phyloP scores from a whole-genome alignment of 1,140 invertebrate genomes.

The Sminthurides bifidus region DNA sequence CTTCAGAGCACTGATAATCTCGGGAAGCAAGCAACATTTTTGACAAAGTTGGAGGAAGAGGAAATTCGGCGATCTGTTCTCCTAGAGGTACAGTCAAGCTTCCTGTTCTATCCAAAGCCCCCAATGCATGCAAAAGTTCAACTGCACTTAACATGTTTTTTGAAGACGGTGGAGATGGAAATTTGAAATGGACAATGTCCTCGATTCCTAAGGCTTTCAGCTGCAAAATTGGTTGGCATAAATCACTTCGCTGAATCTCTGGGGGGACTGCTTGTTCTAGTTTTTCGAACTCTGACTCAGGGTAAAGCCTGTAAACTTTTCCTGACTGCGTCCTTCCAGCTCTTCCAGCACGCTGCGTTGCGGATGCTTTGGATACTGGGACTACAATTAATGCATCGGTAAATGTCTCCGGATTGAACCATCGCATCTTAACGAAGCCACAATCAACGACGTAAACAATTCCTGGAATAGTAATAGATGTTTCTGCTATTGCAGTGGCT shows the following conservation, averaged over 20 bases:
- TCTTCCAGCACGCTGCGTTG: slow-evolving; percentile 79
- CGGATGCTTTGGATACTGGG: slow-evolving; percentile 77
- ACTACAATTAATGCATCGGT: slow-evolving; percentile 75
- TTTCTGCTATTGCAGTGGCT: slow-evolving; percentile 96
- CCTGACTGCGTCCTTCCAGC: slow-evolving; percentile 75
- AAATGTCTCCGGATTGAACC: slow-evolving; percentile 70
- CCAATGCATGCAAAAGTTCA: slow-evolving; percentile 78
- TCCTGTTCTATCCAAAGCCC: slow-evolving; percentile 67
- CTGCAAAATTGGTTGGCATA: slow-evolving; percentile 75
- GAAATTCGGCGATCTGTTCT: slow-evolving; percentile 81
- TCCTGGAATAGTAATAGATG: slow-evolving; percentile 81
- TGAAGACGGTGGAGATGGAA: slow-evolving; percentile 77
- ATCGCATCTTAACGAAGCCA: slow-evolving; percentile 92
- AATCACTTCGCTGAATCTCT: slow-evolving; percentile 83
- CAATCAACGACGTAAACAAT: slow-evolving; percentile 91
- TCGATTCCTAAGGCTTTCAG: slow-evolving; percentile 90
- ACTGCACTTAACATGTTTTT: slow-evolving; percentile 72
- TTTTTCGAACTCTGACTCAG: slow-evolving; percentile 62
- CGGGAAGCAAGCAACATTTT: slow-evolving; percentile 74
- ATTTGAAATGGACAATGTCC: slow-evolving; percentile 72
- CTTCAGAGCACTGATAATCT: slow-evolving; percentile 74
- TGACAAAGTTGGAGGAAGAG: slow-evolving; percentile 71
- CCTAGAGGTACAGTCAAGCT: slow-evolving; percentile 70
- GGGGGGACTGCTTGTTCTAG: slow-evolving; percentile 61
- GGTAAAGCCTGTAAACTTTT: slow-evolving; percentile 66